phyloP scores from a whole-genome alignment of 2,113 vertebrate genomes.

The Daboia siamensis region DNA sequence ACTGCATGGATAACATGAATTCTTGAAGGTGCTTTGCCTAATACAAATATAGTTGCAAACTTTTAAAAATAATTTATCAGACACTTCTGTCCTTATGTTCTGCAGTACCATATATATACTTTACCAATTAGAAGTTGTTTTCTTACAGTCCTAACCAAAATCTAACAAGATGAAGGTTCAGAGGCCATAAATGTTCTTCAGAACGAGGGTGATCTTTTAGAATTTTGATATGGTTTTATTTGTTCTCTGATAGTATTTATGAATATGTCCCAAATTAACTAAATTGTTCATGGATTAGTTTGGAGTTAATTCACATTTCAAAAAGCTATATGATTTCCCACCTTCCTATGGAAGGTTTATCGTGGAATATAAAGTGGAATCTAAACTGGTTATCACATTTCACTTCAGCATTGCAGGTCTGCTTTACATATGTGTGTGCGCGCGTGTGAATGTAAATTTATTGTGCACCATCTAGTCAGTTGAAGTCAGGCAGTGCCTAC shows the following conservation, averaged over 20 bases:
- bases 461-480: neutral
- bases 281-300: neutral
- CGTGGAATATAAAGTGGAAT: neutral
- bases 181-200: neutral
- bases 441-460: neutral
- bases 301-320: neutral
- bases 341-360: neutral
- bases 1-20: neutral
- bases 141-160: neutral
- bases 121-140: neutral
- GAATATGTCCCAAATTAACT: neutral
- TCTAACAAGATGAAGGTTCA: neutral
- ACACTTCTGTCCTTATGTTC: neutral
- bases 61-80: neutral
- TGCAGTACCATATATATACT: neutral
- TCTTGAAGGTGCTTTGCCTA: neutral
- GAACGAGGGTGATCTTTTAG: neutral
- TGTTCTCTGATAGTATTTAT: neutral
- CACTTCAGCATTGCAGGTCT: neutral
- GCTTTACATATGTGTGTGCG: neutral
- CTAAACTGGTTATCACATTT: neutral
- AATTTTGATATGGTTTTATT: neutral
- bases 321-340: neutral
- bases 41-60: neutral
- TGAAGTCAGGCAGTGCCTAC: neutral